A percentile compares a stretch with the other conserved stretches of the same genome.
Conservation (phyloP, 1,140 invertebrate genomes). For the Bombus balteatus region DNA sequence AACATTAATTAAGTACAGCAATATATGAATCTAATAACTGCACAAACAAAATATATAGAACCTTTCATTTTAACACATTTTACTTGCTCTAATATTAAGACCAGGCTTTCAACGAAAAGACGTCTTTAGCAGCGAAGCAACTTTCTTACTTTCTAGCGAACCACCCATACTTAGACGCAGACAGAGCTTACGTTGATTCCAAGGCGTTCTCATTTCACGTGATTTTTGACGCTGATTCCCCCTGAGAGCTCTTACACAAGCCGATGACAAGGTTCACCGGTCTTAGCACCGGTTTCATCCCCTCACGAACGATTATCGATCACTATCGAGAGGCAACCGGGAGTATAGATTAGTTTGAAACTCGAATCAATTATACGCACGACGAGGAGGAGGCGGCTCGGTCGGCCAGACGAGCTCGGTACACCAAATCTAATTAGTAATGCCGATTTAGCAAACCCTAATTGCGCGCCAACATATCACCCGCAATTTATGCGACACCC, state of each 20-base stretch:
- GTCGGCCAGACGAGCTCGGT: slow-evolving; percentile 59
- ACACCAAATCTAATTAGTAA: slow-evolving; percentile 76
- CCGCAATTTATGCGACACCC: slow-evolving; percentile 72
- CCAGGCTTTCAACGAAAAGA: not conserved
- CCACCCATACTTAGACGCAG: not conserved
- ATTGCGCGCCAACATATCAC: slow-evolving; percentile 73
- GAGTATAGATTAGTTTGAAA: slow-evolving; percentile 74
- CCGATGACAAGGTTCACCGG: not conserved
- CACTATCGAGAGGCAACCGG: slow-evolving; percentile 53
- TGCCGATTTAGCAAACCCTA: slow-evolving; percentile 75
- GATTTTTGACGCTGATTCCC: slow-evolving; percentile 32
- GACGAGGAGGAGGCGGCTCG: slow-evolving; percentile 19
- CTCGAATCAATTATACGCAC: slow-evolving; percentile 74
- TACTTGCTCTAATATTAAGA: no score
- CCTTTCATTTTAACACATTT: not conserved
- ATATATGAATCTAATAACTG: not conserved
- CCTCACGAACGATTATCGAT: slow-evolving; percentile 63
- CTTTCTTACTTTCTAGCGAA: not conserved
- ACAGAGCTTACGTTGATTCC: not conserved
- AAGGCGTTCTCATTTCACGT: not conserved
- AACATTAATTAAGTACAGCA: no score
- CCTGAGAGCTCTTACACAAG: not conserved
- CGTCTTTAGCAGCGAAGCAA: no score
- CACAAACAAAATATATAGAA: not conserved
- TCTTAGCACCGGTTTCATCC: not conserved